Percentiles rank a stretch among this genome's conserved stretches.
phyloP scores from a whole-genome alignment of 2,113 vertebrate genomes.

The Galbula dea region DNA sequence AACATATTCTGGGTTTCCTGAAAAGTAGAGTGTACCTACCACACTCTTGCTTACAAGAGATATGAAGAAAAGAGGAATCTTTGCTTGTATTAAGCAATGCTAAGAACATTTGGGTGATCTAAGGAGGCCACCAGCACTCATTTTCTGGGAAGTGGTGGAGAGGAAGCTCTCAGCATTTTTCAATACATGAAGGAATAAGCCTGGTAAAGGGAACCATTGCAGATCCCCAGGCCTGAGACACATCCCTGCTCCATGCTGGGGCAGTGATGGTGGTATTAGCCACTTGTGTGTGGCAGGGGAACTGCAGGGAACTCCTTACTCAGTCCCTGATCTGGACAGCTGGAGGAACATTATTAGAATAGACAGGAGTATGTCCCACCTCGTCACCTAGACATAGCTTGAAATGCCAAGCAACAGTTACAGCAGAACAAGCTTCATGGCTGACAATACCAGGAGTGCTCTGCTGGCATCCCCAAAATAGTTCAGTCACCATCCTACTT shows the following conservation, averaged over 20 bases:
- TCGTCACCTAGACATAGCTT: neutral
- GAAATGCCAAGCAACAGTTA: neutral
- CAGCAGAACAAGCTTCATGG: neutral
- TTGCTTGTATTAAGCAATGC: neutral
- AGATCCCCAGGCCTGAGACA: neutral
- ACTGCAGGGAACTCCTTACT: neutral
- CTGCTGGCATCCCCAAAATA: neutral
- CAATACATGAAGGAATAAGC: neutral
- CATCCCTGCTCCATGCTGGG: neutral
- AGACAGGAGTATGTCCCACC: neutral
- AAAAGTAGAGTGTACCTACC: neutral
- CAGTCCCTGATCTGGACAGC: neutral
- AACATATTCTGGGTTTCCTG: neutral
- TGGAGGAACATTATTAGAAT: neutral
- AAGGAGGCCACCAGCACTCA: neutral
- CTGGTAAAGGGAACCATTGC: neutral
- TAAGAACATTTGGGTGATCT: neutral
- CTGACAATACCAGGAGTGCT: neutral
- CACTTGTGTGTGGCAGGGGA: rapidly evolving
- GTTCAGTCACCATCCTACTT: neutral
- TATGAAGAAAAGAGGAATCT: neutral
- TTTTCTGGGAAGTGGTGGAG: neutral
- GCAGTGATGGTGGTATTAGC: neutral
- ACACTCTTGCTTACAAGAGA: neutral
- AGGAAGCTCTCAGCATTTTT: neutral